These are phyloP conservation scores for Oligia latruncula DNA, from an alignment of 2,888 invertebrate species.

Conservation along the genomic window DNA sequence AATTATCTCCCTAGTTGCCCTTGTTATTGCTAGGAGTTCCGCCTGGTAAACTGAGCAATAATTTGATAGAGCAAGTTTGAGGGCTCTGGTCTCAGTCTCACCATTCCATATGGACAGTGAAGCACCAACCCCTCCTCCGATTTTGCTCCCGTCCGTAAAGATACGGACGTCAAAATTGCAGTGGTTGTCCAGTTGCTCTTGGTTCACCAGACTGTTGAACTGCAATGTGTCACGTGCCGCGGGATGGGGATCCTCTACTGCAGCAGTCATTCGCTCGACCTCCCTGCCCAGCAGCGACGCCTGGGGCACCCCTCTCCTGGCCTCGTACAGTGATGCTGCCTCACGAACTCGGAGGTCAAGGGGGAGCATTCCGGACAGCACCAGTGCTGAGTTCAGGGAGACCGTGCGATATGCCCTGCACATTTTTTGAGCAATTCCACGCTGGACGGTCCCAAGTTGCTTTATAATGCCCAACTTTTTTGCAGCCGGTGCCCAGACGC, in stretches of 20 bases:
- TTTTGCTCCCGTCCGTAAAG: background rate
- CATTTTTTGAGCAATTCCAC: conserved; percentile 46
- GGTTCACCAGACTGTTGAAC: background rate
- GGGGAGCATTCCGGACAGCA: background rate
- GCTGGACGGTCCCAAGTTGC: conserved; percentile 20
- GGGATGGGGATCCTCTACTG: no score
- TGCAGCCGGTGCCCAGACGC: conserved; percentile 42
- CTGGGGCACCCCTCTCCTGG: no score
- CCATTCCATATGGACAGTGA: background rate
- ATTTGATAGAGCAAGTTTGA: background rate
- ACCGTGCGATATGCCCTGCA: conserved; percentile 35
- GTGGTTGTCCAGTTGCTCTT: background rate
- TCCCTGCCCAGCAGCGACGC: no score
- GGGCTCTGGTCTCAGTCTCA: background rate
- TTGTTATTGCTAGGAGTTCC: background rate
- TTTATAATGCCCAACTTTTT: conserved; percentile 10
- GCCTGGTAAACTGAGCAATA: conserved; percentile 13
- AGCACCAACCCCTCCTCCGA: background rate
- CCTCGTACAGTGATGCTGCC: no score
- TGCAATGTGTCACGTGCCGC: background rate
- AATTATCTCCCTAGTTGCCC: background rate
- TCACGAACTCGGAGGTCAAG: no score
- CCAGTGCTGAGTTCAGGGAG: background rate
- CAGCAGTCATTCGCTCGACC: no score
- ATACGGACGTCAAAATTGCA: no score